Conservation (phyloP, 2,113 vertebrate species). For the Catharus minimus region DNA sequence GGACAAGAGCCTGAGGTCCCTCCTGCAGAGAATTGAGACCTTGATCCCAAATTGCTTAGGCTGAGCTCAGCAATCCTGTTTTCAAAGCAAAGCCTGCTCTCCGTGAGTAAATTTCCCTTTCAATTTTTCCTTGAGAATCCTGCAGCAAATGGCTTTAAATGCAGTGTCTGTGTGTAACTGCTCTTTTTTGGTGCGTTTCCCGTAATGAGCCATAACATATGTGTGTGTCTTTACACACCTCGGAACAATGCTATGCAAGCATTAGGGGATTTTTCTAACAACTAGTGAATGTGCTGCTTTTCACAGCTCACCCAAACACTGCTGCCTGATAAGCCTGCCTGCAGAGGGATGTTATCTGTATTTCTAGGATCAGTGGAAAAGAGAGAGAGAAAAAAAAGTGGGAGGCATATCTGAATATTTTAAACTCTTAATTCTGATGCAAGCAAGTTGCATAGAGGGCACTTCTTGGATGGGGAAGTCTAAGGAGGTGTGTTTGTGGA, state of each 20-base stretch:
- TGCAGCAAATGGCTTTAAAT: neutral
- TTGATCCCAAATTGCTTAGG: neutral
- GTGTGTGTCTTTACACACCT: slow-evolving; percentile 24
- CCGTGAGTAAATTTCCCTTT: neutral
- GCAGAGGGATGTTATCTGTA: neutral
- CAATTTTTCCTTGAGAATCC: neutral
- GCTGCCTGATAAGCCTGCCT: neutral
- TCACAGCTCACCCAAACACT: neutral
- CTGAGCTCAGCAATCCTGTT: neutral
- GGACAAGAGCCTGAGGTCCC: neutral
- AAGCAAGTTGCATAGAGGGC: neutral
- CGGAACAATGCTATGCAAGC: slow-evolving; percentile 19
- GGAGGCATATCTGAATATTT: neutral
- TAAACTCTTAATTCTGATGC: neutral
- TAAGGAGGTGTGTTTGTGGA: neutral
- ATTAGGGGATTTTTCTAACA: slow-evolving; percentile 13
- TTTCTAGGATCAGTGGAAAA: neutral
- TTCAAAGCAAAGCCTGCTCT: neutral
- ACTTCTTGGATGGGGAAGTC: neutral
- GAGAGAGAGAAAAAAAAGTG: neutral
- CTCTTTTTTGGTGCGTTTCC: slow-evolving; percentile 10
- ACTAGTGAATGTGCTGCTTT: neutral
- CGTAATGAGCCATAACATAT: neutral
- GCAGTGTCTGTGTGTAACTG: neutral
- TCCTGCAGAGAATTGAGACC: neutral